A percentile compares a stretch with the other conserved stretches of the same genome.
phyloP scores from a whole-genome alignment of 2,797 vertebrate species.

The Australoheros facetus region DNA sequence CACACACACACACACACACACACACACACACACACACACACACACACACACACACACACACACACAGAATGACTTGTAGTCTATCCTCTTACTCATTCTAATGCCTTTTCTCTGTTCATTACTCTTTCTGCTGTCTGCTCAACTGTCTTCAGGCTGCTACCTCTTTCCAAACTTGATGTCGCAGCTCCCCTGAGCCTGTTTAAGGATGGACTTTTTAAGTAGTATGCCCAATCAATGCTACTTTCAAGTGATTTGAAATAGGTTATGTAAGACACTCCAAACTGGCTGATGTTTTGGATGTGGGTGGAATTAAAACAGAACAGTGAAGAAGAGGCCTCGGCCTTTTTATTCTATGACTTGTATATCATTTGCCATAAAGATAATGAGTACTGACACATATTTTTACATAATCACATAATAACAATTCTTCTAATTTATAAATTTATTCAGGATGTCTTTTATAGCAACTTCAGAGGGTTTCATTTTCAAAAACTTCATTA shows the following conservation, averaged over 20 bases:
- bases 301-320: conserved; percentile 30
- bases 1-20: neutral
- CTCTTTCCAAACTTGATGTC: conserved; percentile 25
- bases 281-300: conserved; percentile 18
- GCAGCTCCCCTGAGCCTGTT: conserved; percentile 45
- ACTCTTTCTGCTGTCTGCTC: conserved; percentile 45
- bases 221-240: conserved; percentile 57
- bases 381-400: conserved; percentile 11
- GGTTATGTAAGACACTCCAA: conserved; percentile 36
- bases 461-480: neutral
- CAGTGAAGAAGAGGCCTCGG: neutral
- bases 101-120: conserved; percentile 40
- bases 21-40: neutral
- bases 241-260: conserved; percentile 44
- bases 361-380: conserved; percentile 5
- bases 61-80: neutral
- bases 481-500: neutral
- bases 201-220: conserved; percentile 56
- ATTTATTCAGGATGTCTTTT: neutral
- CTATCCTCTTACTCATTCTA: conserved; percentile 30
- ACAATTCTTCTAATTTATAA: conserved; percentile 4
- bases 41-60: neutral
- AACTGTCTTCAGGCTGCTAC: conserved; percentile 1
- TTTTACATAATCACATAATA: conserved; percentile 14
- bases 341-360: neutral